Base-by-base conservation (phyloP, 2,888 invertebrate species). In the Eutolmus rufibarbis region DNA sequence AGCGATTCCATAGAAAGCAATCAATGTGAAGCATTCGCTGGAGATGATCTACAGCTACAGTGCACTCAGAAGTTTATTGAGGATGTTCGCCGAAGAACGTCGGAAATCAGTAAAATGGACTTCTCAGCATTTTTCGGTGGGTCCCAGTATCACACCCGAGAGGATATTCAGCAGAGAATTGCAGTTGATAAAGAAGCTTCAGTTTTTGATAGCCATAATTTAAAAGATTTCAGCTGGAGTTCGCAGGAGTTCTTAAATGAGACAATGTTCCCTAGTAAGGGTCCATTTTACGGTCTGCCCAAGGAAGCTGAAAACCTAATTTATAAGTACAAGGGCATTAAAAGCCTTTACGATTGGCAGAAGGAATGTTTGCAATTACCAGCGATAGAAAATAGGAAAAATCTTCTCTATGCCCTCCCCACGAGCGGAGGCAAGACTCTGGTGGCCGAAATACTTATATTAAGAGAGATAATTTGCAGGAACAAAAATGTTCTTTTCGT, bases 371-470 rank as follows among this genome's bases (percentile, higher is more conserved):
- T 99, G 5, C 95, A 94, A 88, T 93, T 98, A 56, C 94, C 95
- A n/a, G 96, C 97, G 2, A 94, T 98, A 34, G 93, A 94, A 88
- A 92, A 95, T 14, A 94, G 96, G 66, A 94, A 94, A 89, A 99
- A 99, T 93, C 94, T 99, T 74, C 96, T 99, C 88, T 98, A 98
- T 91, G 97, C 98, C 0, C 92, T 99, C 74, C 99, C 99, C 0
- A 99, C 99, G 0, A 98, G 98, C 91, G 99, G 99, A 1, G 99
- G 99, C 0, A 99, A 99, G 93, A 99, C 99, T 1, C 93, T 99
- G 40, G 98, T 99, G 14, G 98, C 99, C 0, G 99, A 99, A 93
- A 96, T 99, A 88, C 93, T 99, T 79, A 98, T 99, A 94, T 93
- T 99, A 23, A 94, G 96, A 74, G 97, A 98, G 93, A 93, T 99